phyloP scores from a whole-genome alignment of 64 coral and sea anemone genomes.

The Montipora foliosa region DNA sequence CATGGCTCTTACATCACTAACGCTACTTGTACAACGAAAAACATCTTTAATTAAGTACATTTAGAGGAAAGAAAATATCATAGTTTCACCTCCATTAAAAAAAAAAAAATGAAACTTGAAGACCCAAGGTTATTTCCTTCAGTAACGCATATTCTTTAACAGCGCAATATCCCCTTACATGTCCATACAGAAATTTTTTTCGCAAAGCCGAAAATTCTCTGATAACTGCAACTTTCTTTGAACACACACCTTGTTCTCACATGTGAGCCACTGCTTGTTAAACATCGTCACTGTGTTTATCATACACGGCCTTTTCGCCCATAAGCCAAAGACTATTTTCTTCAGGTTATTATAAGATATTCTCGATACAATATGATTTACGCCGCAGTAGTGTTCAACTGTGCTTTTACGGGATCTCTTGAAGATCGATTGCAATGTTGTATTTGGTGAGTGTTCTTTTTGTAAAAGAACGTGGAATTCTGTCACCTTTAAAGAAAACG shows the following conservation, averaged over 20 bases:
- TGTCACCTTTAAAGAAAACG: not conserved
- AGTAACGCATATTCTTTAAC: no score
- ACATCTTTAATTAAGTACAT: no score
- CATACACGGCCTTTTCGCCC: not conserved
- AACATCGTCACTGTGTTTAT: not conserved
- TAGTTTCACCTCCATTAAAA: no score
- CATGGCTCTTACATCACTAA: no score
- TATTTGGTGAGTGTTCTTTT: not conserved
- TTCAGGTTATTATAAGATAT: no score
- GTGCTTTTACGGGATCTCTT: not conserved
- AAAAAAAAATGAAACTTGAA: no score
- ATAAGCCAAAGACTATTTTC: not conserved
- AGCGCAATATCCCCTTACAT: no score
- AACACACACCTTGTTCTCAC: not conserved
- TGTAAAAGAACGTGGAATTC: not conserved
- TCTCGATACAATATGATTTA: not conserved
- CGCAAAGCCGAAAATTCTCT: no score
- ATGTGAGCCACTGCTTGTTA: not conserved
- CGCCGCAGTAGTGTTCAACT: not conserved
- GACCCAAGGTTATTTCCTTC: no score
- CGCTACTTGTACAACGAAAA: no score
- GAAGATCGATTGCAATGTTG: not conserved
- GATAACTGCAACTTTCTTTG: not conserved
- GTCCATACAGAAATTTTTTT: no score
- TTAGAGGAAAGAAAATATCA: no score